A percentile compares a stretch with the other conserved stretches of the same genome.
phyloP scores from a whole-genome alignment of 1,140 invertebrate genomes.

The Argopecten irradians region DNA sequence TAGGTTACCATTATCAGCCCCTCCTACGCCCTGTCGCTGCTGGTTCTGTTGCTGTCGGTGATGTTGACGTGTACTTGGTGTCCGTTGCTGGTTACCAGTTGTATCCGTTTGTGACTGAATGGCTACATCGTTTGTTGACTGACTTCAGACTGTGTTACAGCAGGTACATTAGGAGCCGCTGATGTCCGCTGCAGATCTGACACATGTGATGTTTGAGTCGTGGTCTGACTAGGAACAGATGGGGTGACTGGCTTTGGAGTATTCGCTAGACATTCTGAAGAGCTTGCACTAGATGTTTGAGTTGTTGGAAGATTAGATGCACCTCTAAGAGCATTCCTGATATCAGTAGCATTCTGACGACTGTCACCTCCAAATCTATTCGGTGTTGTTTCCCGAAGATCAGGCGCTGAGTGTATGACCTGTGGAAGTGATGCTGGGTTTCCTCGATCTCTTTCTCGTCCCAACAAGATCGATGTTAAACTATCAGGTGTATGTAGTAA shows the following conservation, averaged over 20 bases:
- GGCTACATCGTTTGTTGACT: neutral
- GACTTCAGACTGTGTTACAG: neutral
- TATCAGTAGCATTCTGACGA: neutral
- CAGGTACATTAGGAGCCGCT: neutral
- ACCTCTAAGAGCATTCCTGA: neutral
- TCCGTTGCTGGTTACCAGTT: neutral
- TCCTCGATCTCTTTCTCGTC: neutral
- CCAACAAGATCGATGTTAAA: neutral
- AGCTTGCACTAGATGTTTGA: neutral
- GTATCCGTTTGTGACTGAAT: neutral
- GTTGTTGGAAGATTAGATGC: neutral
- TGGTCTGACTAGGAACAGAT: neutral
- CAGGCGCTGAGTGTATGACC: neutral
- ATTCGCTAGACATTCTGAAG: neutral
- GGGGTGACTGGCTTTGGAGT: neutral
- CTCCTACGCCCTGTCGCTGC: neutral
- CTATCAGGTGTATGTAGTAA: neutral
- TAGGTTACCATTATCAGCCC: constrained; percentile 10
- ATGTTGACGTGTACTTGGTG: neutral
- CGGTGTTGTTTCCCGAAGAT: neutral
- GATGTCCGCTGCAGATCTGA: neutral
- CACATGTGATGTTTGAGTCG: neutral
- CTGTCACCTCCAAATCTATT: neutral
- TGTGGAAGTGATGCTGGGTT: neutral
- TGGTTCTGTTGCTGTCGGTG: neutral